Percentiles rank a stretch among this genome's conserved stretches.
Evolutionary conservation across 2,888 invertebrate genomes (phyloP).

Genomic region (Hirtodrosophila duncani): DNA sequence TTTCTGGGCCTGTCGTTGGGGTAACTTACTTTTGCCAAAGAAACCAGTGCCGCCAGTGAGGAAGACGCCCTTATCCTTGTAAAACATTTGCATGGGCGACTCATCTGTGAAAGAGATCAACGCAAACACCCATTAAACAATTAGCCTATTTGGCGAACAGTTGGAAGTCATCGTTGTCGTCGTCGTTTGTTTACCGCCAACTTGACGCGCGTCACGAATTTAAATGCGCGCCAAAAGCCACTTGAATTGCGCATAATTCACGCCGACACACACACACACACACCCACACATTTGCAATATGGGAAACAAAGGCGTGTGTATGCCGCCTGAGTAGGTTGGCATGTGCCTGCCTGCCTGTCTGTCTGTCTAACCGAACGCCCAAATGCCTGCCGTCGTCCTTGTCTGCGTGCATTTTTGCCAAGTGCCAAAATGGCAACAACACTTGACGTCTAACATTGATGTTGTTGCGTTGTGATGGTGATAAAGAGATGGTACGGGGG

Average conservation of each 20-base stretch:
- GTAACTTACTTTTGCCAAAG: slow-evolving; percentile 77
- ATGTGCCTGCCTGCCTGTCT: too few species aligned
- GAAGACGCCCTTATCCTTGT: slow-evolving; percentile 81
- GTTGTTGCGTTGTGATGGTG: slow-evolving; percentile 50
- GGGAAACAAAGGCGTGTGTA: slow-evolving; percentile 22
- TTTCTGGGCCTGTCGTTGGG: slow-evolving; percentile 9
- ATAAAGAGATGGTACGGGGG: too few species aligned
- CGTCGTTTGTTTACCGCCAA: slow-evolving; percentile 63
- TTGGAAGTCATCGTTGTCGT: slow-evolving; percentile 31
- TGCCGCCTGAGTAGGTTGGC: slow-evolving; percentile 39
- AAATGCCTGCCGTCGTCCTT: too few species aligned
- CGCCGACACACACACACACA: slow-evolving; percentile 40
- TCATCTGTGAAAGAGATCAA: slow-evolving; percentile 68
- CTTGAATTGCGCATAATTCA: slow-evolving; percentile 70
- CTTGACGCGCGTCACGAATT: slow-evolving; percentile 67
- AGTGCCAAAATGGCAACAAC: slow-evolving; percentile 72
- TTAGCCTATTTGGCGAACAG: slow-evolving; percentile 71
- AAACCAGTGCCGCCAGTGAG: slow-evolving; percentile 83
- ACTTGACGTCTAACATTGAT: slow-evolving; percentile 57
- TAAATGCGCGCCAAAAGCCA: slow-evolving; percentile 68
- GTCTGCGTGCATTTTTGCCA: slow-evolving; percentile 68
- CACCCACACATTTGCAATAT: slow-evolving; percentile 31
- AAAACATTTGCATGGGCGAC: slow-evolving; percentile 81
- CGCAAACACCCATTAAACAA: slow-evolving; percentile 71
- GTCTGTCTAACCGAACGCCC: too few species aligned